These are phyloP conservation scores for Amphiura filiformis DNA, from an alignment of 35 echinoderm and acorn worm species.

Conservation along the genomic window DNA sequence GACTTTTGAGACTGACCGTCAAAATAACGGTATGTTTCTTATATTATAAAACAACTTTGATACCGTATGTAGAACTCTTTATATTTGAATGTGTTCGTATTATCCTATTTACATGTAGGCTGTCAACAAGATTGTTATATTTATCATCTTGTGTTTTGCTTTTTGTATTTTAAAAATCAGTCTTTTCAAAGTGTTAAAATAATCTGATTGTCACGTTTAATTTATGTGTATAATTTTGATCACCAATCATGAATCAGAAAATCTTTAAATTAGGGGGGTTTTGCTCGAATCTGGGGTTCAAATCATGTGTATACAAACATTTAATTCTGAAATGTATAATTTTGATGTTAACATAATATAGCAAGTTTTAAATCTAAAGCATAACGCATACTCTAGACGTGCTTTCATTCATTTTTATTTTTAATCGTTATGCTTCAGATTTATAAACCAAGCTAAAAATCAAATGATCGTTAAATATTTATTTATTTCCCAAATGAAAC, in stretches of 20 bases:
- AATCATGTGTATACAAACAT: too few relatives aligned
- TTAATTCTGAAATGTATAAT: too few relatives aligned
- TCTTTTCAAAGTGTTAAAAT: not conserved
- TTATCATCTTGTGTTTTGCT: not conserved
- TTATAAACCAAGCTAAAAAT: too few relatives aligned
- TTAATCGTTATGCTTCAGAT: too few relatives aligned
- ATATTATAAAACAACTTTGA: not conserved
- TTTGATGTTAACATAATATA: too few relatives aligned
- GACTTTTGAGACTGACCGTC: not conserved
- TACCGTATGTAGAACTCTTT: not conserved
- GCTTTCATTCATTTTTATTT: too few relatives aligned
- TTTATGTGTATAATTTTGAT: not conserved
- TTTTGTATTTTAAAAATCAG: not conserved
- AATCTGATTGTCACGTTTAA: not conserved
- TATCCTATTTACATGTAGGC: not conserved
- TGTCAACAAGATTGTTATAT: not conserved
- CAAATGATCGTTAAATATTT: constrained; percentile 47
- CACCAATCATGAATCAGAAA: not conserved
- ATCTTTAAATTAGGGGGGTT: too few relatives aligned
- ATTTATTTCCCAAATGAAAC: constrained; percentile 49
- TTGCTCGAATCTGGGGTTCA: too few relatives aligned
- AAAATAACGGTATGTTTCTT: constrained; percentile 3
- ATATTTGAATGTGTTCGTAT: not conserved
- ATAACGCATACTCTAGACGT: too few relatives aligned
- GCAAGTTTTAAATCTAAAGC: too few relatives aligned